A percentile compares a stretch with the other conserved stretches of the same genome.
Conservation (phyloP, 2,888 invertebrate genomes). For the Ashinkailepas kermadecensis region DNA sequence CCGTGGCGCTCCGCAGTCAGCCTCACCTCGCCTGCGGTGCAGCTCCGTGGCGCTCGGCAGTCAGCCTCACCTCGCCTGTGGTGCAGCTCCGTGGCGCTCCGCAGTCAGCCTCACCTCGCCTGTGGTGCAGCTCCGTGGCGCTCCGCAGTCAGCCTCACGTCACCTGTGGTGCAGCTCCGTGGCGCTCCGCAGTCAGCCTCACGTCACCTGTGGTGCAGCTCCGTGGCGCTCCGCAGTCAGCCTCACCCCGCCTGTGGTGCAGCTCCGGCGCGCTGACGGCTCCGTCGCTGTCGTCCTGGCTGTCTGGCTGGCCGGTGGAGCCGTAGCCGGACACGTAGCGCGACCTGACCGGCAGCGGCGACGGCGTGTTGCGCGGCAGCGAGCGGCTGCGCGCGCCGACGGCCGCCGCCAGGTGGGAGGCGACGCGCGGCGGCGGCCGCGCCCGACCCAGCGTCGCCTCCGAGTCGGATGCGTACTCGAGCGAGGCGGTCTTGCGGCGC, state of each 20-base stretch:
- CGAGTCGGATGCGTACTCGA: constrained; percentile 92
- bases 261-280: constrained; percentile 73
- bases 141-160: neutral
- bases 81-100: too few species aligned
- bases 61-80: too few species aligned
- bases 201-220: too few species aligned
- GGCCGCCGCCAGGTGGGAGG: constrained; percentile 33
- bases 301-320: constrained; percentile 48
- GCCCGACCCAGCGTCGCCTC: constrained; percentile 58
- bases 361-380: constrained; percentile 38
- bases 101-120: too few species aligned
- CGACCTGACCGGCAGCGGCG: constrained; percentile 27
- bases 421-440: constrained; percentile 43
- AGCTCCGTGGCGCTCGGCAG: too few species aligned
- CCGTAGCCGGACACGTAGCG: constrained; percentile 26
- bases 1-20: too few species aligned
- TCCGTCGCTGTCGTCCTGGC: constrained; percentile 69
- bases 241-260: constrained; percentile 42
- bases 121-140: too few species aligned
- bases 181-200: too few species aligned
- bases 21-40: too few species aligned
- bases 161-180: neutral
- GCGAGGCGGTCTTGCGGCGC: constrained; percentile 60
- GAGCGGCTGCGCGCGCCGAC: constrained; percentile 42
- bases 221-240: too few species aligned